Percentiles rank a stretch among this genome's conserved stretches.
phyloP scores from a whole-genome alignment of 1,140 invertebrate species.

The Tetraneura akinire region DNA sequence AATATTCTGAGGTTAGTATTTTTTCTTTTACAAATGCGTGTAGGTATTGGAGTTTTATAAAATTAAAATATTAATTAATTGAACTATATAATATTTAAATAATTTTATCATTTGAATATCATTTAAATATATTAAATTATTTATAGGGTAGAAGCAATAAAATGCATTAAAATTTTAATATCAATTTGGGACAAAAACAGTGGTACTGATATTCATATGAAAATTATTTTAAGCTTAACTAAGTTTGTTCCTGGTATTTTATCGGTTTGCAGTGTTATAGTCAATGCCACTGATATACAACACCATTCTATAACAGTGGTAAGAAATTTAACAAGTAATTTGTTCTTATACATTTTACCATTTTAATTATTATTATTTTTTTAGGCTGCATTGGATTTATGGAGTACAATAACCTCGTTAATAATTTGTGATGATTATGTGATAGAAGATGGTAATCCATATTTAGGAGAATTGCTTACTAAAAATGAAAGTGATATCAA shows the following conservation, averaged over 20 bases:
- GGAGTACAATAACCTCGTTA: slow-evolving; percentile 48
- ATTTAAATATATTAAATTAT: no score
- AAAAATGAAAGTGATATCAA: background rate
- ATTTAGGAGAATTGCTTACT: background rate
- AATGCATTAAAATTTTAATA: slow-evolving; percentile 3
- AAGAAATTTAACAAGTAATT: no score
- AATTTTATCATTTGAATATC: no score
- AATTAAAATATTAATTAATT: no score
- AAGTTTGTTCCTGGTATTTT: slow-evolving; percentile 68
- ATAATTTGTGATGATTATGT: slow-evolving; percentile 37
- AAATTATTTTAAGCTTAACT: slow-evolving; percentile 64
- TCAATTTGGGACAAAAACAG: slow-evolving; percentile 14
- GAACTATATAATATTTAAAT: no score
- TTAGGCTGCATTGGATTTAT: slow-evolving; percentile 38
- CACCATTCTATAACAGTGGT: slow-evolving; percentile 50
- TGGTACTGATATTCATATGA: background rate
- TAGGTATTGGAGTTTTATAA: no score
- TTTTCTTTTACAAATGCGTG: background rate
- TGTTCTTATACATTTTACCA: no score
- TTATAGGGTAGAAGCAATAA: slow-evolving; percentile 32
- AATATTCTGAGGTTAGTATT: slow-evolving; percentile 22
- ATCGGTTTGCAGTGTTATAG: slow-evolving; percentile 58
- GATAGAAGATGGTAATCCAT: slow-evolving; percentile 22
- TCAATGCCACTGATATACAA: slow-evolving; percentile 30
- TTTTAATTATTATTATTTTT: background rate